Evolutionary conservation across 2,797 vertebrate species (phyloP), one percentile per base, ranked within the genome.

Genomic region (Prunella strophiata): DNA sequence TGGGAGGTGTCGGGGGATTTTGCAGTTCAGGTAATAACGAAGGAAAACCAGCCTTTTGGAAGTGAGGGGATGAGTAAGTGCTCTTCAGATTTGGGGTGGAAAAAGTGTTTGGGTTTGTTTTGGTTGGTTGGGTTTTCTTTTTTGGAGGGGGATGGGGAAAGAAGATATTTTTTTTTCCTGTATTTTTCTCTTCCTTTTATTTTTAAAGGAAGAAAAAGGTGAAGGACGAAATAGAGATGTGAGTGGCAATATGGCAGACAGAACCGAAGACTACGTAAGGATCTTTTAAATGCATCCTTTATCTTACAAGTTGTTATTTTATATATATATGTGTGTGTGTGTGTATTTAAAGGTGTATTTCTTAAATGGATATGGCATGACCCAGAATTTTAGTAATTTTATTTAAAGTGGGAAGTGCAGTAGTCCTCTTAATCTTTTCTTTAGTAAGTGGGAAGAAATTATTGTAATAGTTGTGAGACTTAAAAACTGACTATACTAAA

Each of bases 221-320:
- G 26, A 71, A 77, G 58, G 79, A 30, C 0, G 0, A 18, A 51
- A 4, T 13, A 65, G 8, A 66, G 45, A 76, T 23, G 13, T 10
- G 25, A 65, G 47, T 5, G 27, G 19, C 16, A 42, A 8, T 3
- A 40, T 59, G 76, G 59, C 43, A 57, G 40, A 45, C 15, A 83
- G 62, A 71, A 10, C 50, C 47, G 96, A 97, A 52, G 70, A 85
- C 51, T 94, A 95, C 2, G 97, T 97, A 97, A 95, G 54, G 78
- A 54, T 40, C 10, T 68, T 32, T 51, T 55, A 66, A 52, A 34
- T 36, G 0, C 2, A 5, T 48, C 4, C 2, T 88, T 82, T 76
- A 26, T 70, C 8, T 92, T 74, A 8, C 0, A 7, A 54, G 14
- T 8, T 25, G 2, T 3, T 36, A 12, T 15, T 2, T 27, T 34